A percentile compares a stretch with the other conserved stretches of the same genome.
Conservation (phyloP, 2,888 invertebrate species). For the Folsomia manolachei region DNA sequence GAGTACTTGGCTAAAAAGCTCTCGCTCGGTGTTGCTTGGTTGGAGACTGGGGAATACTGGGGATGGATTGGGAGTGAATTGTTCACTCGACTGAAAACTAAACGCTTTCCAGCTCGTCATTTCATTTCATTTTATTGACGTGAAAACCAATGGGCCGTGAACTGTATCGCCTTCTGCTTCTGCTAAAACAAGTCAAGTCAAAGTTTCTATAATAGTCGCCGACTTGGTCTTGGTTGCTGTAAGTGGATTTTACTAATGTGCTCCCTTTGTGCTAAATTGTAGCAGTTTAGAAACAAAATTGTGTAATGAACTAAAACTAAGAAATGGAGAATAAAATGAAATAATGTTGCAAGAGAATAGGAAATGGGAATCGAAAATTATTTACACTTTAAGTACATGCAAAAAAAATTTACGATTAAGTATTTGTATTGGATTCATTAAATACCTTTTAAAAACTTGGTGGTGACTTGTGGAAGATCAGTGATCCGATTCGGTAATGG, state of each 20-base stretch:
- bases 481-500: constrained; percentile 73
- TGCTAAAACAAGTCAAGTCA: background rate
- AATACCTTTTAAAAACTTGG: constrained; percentile 74
- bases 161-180: background rate
- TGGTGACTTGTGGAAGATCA: constrained; percentile 65
- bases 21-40: background rate
- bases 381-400: background rate
- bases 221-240: background rate
- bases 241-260: too few relatives aligned
- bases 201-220: background rate
- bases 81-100: background rate
- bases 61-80: too few relatives aligned
- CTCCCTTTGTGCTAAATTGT: background rate
- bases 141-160: background rate
- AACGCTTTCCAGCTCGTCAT: background rate
- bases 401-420: background rate
- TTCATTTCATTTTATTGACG: background rate
- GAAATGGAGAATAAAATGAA: background rate
- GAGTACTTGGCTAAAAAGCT: too few relatives aligned
- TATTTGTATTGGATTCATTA: constrained; percentile 53
- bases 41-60: too few relatives aligned
- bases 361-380: background rate
- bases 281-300: background rate
- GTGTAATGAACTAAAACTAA: background rate
- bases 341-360: background rate